Base-by-base conservation (phyloP, 2,888 invertebrate genomes). In the Epinotia brunnichana region DNA sequence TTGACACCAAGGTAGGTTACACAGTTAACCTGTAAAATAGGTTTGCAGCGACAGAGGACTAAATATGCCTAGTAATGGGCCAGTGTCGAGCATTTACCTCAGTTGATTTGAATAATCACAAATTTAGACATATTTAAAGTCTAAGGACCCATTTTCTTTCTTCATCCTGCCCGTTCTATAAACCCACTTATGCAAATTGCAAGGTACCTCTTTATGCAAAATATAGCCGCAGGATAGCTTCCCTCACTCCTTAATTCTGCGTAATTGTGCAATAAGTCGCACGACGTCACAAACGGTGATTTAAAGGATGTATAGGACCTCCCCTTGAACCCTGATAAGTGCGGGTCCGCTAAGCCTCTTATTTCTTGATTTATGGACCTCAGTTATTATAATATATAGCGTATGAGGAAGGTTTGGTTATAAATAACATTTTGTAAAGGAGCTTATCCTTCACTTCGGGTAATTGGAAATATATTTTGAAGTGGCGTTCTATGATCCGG, bases 331-430 rank as follows among this genome's bases (percentile, higher is more conserved):
- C 54, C 21, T 24, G 54, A 69, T 44, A 69, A 69, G 69, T 61
- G 67, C 44, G 67, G 69, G 69, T 69, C 69, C 54, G 54, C 39
- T 61, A 54, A 61, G 61, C 61, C 53, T 51, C 69, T 69, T 69
- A 61, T 54, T 21, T 61, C 61, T 57, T 69, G 69, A 69, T 61
- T 69, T 61, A 69, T 61, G 51, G 41, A 54, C 54, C 35, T 9
- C 11, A 2, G 35, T n/a, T 35, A 17, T 66, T 44, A n/a, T 39
- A 44, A 24, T 44, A 57, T 44, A 39, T 67, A 24, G 15, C n/a
- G 39, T 59, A 44, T 57, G n/a, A 61, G 44, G 44, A 24, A 39
- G 9, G 57, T 9, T 35, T 35, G 35, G 35, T 29, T 29, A n/a
- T 57, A 57, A 57, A 57, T 57, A 29, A 57, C 29, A 21, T 57